Evolutionary conservation across 2,888 invertebrate genomes (phyloP), one percentile per base, ranked within the genome.

Genomic region (Sepiola atlantica): DNA sequence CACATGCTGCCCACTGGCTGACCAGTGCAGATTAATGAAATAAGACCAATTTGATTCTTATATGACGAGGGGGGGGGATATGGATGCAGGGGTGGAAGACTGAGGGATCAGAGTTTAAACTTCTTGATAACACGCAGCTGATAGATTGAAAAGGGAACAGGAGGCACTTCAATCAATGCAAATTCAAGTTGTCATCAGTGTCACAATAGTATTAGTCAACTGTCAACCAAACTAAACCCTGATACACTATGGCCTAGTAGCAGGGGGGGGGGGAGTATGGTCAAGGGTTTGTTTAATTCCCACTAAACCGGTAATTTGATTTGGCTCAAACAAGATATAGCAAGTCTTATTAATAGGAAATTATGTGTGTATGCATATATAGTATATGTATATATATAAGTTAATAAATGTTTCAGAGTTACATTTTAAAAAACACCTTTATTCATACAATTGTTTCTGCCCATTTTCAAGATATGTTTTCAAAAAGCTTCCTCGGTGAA

Each of bases 181-280:
- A n/a, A n/a, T 77, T n/a, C 12, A 18, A n/a, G n/a, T 77, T 77
- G 77, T 77, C 77, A 77, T 77, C 77, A 77, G n/a, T n/a, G 77
- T 77, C 77, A 77, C n/a, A 77, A 77, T n/a, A 77, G 77, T n/a
- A 77, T 77, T 77, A 77, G 77, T 77, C 77, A n/a, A n/a, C 77
- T 1, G 16, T 18, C 77, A 77, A 16, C 21, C 8, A 2, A 45
- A 45, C 45, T 45, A 45, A 45, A 12, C 14, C 77, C n/a, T n/a
- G n/a, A 0, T 12, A 28, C 14, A 77, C n/a, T n/a, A 14, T 14
- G 18, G n/a, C 77, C n/a, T 12, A 77, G n/a, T 12, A 77, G 77
- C 77, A 77, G n/a, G 18, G 14, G 12, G 77, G n/a, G 12, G 77
- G n/a, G 14, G 77, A 18, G 14, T 28, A 77, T n/a, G 18, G 77